These are phyloP conservation scores for Drosophila mimica DNA, from an alignment of 2,888 invertebrate species.

Conservation along the genomic window DNA sequence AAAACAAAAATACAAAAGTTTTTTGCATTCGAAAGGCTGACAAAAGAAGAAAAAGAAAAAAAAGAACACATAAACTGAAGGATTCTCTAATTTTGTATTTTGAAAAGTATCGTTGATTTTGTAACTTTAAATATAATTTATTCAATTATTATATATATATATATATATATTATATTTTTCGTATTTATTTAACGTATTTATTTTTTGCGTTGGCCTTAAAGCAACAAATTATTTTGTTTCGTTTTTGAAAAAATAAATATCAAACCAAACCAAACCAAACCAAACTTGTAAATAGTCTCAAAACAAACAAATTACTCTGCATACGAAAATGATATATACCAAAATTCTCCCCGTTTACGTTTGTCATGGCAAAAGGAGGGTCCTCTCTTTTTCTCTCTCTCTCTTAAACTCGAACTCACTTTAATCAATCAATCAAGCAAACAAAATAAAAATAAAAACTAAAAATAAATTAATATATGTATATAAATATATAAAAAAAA, in stretches of 20 bases:
- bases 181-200: conserved; percentile 19
- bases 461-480: conserved; percentile 29
- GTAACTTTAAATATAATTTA: conserved; percentile 40
- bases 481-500: conserved; percentile 59
- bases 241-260: conserved; percentile 38
- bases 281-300: conserved; percentile 82
- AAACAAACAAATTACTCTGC: conserved; percentile 73
- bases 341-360: conserved; percentile 69
- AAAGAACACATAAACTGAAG: conserved; percentile 58
- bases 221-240: conserved; percentile 46
- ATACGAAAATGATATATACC: conserved; percentile 65
- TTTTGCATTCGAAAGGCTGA: conserved; percentile 59
- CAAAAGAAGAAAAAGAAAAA: conserved; percentile 55
- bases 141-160: conserved; percentile 9
- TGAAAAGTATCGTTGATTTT: conserved; percentile 41
- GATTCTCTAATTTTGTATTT: conserved; percentile 48
- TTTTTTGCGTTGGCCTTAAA: conserved; percentile 42
- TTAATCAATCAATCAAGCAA: conserved; percentile 27
- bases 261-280: conserved; percentile 55
- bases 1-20: conserved; percentile 59
- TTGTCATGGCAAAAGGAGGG: conserved; percentile 78
- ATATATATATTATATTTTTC: conserved; percentile 1
- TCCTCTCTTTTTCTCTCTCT: conserved; percentile 79
- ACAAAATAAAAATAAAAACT: conserved; percentile 28
- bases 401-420: conserved; percentile 56